Base-by-base conservation (phyloP, 2,797 vertebrate species). In the Hydrolagus colliei region DNA sequence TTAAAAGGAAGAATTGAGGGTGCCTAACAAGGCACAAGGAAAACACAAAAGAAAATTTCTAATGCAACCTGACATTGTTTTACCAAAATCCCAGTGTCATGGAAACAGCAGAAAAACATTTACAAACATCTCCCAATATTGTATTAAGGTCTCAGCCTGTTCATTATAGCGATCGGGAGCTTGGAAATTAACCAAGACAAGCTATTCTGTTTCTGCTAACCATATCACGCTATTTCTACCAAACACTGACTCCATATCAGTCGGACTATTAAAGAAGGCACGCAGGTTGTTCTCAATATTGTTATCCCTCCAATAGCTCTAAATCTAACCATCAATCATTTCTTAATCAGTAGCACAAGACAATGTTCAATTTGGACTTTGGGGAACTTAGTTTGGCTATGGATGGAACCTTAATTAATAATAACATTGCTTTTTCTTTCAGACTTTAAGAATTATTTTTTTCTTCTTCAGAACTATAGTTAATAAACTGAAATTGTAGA, bases 161-260 rank as follows among this genome's bases (percentile, higher is more conserved):
- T 84, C 79, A 84, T 84, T 84, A 84, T 18, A 18, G 71, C 79
- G n/a, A 8, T 35, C 16, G 65, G 65, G 65, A 71, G 27, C 27
- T 84, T 52, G 63, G 27, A 84, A 84, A 84, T 84, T 84, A 84
- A 22, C 79, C 79, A 32, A 52, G 79, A 68, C 79, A 84, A 84
- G 79, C 32, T 71, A 35, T 84, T 84, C 32, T 84, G 35, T 41
- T 67, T 14, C 27, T 16, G 79, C 65, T 71, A 84, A 84, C 78
- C 18, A 65, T 67, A 84, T 71, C 65, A 84, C 27, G 32, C 20
- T 41, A 84, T 84, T 84, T 84, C 79, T n/a, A 68, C 18, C 32
- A 32, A 84, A 71, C n/a, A 7, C 79, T 84, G 79, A 9, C 65
- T 84, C 63, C 79, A 63, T 71, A 71, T 71, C 65, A 84, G 79